Evolutionary conservation across 2,888 invertebrate species (phyloP).

Genomic region (Cyclophora punctaria): DNA sequence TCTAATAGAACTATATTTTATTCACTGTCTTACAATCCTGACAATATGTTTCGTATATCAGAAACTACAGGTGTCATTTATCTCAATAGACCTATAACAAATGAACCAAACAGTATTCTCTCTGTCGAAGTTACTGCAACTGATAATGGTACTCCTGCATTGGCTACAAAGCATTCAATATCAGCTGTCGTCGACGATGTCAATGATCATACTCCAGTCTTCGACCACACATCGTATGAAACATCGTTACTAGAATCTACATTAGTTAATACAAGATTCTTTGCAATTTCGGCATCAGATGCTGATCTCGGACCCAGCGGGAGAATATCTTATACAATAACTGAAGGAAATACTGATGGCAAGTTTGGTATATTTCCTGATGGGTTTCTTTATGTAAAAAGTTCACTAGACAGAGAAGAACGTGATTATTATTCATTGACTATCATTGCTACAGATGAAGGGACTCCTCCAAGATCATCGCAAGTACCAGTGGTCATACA

Average conservation of each 20-base stretch:
- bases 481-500: conserved; percentile 94
- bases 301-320: conserved; percentile 89
- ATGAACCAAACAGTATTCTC: conserved; percentile 81
- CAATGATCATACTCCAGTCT: conserved; percentile 96
- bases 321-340: conserved; percentile 85
- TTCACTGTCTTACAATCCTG: conserved; percentile 85
- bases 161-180: conserved; percentile 84
- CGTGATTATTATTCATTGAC: conserved; percentile 93
- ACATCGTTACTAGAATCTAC: conserved; percentile 93
- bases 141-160: conserved; percentile 85
- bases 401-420: conserved; percentile 90
- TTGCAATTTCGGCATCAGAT: conserved; percentile 92
- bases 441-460: conserved; percentile 88
- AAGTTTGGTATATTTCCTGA: conserved; percentile 97
- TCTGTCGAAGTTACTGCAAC: conserved; percentile 87
- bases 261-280: conserved; percentile 92
- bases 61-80: conserved; percentile 92
- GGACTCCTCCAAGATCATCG: conserved; percentile 84
- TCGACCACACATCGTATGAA: conserved; percentile 93
- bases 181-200: conserved; percentile 87
- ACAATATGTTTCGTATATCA: conserved; percentile 88
- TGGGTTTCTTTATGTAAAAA: conserved; percentile 92
- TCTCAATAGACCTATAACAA: conserved; percentile 85
- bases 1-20: conserved; percentile 91
- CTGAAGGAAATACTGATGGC: conserved; percentile 88